A percentile compares a stretch with the other conserved stretches of the same genome.
These are phyloP conservation scores for Neosalanx taihuensis DNA, from an alignment of 2,797 vertebrate species.

Conservation along the genomic window DNA sequence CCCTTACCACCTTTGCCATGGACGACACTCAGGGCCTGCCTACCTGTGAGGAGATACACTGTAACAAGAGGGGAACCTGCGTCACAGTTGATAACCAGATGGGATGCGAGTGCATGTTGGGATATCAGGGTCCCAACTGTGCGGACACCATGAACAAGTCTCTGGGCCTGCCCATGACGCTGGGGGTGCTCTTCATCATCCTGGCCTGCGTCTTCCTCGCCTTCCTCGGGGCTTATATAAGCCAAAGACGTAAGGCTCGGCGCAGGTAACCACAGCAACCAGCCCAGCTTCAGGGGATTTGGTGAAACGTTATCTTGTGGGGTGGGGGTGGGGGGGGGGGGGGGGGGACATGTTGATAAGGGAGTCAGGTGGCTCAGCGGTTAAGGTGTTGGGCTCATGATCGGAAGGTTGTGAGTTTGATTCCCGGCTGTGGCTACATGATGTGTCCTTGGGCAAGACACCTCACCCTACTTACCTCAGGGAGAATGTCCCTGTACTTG, in stretches of 20 bases:
- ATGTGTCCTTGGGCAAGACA: too few species aligned
- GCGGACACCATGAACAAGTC: slow-evolving; percentile 64
- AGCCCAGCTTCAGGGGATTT: background rate
- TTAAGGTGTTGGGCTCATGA: too few species aligned
- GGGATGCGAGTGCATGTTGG: slow-evolving; percentile 76
- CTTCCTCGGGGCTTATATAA: slow-evolving; percentile 71
- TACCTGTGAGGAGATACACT: slow-evolving; percentile 67
- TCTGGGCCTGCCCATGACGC: slow-evolving; percentile 60
- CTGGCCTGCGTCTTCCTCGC: slow-evolving; percentile 59
- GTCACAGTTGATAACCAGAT: slow-evolving; percentile 37
- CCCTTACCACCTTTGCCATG: background rate
- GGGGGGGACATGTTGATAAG: too few species aligned
- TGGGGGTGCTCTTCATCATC: slow-evolving; percentile 69
- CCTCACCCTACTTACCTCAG: too few species aligned
- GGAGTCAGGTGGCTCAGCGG: too few species aligned
- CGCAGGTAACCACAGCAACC: slow-evolving; percentile 64
- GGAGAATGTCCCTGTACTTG: too few species aligned
- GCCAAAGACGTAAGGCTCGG: slow-evolving; percentile 56
- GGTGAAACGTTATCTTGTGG: too few species aligned
- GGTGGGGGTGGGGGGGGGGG: too few species aligned
- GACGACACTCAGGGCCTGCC: slow-evolving; percentile 16
- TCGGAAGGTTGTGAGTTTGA: too few species aligned
- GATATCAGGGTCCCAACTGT: slow-evolving; percentile 76
- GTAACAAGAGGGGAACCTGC: slow-evolving; percentile 72
- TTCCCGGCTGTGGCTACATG: too few species aligned